Conservation (phyloP, 1,140 invertebrate genomes). For the Coptotermes formosanus region DNA sequence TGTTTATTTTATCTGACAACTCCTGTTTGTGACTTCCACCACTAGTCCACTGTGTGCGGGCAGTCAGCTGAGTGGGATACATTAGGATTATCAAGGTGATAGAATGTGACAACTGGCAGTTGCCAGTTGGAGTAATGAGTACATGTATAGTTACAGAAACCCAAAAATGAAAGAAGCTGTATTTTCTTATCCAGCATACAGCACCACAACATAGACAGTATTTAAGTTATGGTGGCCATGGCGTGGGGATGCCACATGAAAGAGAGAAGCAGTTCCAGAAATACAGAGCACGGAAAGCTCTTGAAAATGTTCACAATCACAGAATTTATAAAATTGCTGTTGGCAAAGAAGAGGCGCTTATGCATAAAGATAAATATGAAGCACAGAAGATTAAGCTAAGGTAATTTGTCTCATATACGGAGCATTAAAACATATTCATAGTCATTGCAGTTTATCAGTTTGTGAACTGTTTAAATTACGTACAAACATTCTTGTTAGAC, state of each 20-base stretch:
- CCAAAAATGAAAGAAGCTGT: not conserved
- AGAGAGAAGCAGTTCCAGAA: slow-evolving; percentile 72
- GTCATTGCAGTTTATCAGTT: too few relatives aligned
- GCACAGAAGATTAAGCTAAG: slow-evolving; percentile 72
- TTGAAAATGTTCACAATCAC: slow-evolving; percentile 73
- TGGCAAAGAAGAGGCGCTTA: slow-evolving; percentile 62
- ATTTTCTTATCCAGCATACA: slow-evolving; percentile 61
- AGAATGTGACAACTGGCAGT: too few relatives aligned
- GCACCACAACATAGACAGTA: slow-evolving; percentile 87
- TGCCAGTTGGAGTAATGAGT: too few relatives aligned
- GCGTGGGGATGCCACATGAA: slow-evolving; percentile 72
- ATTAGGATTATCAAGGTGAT: too few relatives aligned
- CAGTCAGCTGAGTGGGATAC: too few relatives aligned
- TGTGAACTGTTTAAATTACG: not conserved
- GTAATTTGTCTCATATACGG: slow-evolving; percentile 38
- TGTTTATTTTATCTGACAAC: too few relatives aligned
- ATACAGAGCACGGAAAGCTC: slow-evolving; percentile 66
- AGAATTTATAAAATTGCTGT: slow-evolving; percentile 60
- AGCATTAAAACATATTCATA: not conserved
- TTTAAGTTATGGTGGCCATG: slow-evolving; percentile 74
- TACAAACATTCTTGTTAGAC: not conserved
- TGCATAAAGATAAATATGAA: slow-evolving; percentile 61
- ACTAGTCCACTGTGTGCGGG: too few relatives aligned
- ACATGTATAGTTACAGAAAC: too few relatives aligned
- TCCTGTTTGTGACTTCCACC: too few relatives aligned